Conservation (phyloP, 2,888 invertebrate species). For the Lepidochrysops patricia region DNA sequence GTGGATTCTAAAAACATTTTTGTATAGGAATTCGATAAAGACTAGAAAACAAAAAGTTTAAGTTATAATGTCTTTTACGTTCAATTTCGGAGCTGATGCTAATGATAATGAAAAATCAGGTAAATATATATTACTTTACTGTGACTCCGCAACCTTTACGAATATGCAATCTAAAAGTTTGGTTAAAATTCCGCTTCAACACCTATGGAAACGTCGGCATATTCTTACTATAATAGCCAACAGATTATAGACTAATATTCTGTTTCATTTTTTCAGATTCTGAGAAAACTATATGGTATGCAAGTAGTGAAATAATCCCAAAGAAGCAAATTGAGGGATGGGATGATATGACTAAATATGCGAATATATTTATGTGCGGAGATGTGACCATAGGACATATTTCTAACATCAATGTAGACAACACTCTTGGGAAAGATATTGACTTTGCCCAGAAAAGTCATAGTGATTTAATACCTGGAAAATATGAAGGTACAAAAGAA, state of each 20-base stretch:
- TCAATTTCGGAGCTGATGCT: constrained; percentile 43
- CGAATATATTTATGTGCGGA: constrained; percentile 57
- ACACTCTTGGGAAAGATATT: constrained; percentile 49
- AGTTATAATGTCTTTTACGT: constrained; percentile 37
- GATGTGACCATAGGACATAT: constrained; percentile 67
- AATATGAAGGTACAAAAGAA: constrained; percentile 94
- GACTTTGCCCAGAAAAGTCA: constrained; percentile 76
- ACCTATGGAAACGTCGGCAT: too few relatives aligned
- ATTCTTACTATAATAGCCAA: too few relatives aligned
- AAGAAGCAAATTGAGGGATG: constrained; percentile 39
- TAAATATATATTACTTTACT: not conserved
- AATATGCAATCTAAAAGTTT: too few relatives aligned
- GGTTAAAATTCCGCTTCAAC: too few relatives aligned
- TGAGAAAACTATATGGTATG: constrained; percentile 40
- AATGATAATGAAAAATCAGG: constrained; percentile 15
- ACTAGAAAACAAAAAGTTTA: not conserved
- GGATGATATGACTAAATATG: constrained; percentile 42
- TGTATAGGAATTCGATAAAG: too few relatives aligned
- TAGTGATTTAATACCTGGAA: constrained; percentile 83
- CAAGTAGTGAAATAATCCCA: constrained; percentile 46
- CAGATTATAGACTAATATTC: too few relatives aligned
- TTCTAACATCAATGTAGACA: constrained; percentile 27
- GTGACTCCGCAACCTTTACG: too few relatives aligned
- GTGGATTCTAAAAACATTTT: too few relatives aligned
- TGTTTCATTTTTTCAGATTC: constrained; percentile 25